Evolutionary conservation across 2,113 vertebrate species (phyloP), one percentile per base, ranked within the genome.

Genomic region (Amia ocellicauda): DNA sequence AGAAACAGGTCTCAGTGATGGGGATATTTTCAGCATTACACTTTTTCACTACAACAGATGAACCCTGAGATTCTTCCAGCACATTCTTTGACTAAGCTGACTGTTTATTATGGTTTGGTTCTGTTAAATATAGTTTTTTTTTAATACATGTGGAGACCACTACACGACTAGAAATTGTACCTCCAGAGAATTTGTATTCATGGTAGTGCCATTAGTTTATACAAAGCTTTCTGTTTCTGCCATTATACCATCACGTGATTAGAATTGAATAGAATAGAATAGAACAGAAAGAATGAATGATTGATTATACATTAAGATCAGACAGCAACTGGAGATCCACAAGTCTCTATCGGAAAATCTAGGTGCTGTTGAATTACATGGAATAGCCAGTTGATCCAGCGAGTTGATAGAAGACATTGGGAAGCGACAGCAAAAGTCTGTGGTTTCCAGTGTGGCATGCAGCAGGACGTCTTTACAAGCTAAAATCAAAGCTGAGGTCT

Each of bases 401-500:
- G 23, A n/a, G 41, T 26, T 28, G 47, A 8, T 8, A 28, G 17
- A 17, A 24, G 11, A 13, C 2, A 22, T 45, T 3, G 28, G 41
- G 45, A 51, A 8, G 14, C 45, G 16, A 10, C 17, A 29, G 19
- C 8, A 5, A 19, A 11, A 13, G 53, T 55, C 53, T 55, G 19
- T 36, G 10, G 36, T 9, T 11, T 4, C 4, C 31, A n/a, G 29
- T 2, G n/a, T 53, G 1, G 28, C 54, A 45, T 36, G 63, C n/a
- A 41, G n/a, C 4, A 3, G 8, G 26, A 26, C 7, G 11, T 54
- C 58, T 73, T 89, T 93, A 98, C 79, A 97, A 87, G 75, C 81
- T 81, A 80, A 99, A 99, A 83, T 98, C 94, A 62, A 99, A 99
- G 4, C 78, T 91, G 70, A 99, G 89, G 83, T 96, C 91, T 7